Percentiles rank a stretch among this genome's conserved stretches.
These are phyloP conservation scores for Conopomorpha cramerella DNA, from an alignment of 1,140 invertebrate genomes.

Conservation along the genomic window DNA sequence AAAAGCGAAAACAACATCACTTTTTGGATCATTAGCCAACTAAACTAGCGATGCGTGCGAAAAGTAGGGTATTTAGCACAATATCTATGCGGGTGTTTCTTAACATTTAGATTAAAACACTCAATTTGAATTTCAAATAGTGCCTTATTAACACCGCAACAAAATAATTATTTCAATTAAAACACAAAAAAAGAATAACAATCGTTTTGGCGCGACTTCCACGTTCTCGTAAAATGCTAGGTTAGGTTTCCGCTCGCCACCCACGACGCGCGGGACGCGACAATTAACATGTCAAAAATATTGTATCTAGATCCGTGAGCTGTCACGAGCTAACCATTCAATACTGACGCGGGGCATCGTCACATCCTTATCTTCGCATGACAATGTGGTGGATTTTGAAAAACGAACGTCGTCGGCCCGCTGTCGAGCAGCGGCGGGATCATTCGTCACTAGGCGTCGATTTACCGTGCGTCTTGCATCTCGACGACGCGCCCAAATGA, in stretches of 20 bases:
- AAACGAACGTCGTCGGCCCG: constrained; percentile 19
- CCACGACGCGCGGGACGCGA: constrained; percentile 19
- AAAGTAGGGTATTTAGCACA: too few species aligned
- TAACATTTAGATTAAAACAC: too few species aligned
- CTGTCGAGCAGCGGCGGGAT: constrained; percentile 26
- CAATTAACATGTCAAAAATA: constrained; percentile 50
- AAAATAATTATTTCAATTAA: too few species aligned
- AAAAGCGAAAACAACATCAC: too few species aligned
- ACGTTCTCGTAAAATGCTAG: constrained; percentile 6
- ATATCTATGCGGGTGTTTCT: too few species aligned
- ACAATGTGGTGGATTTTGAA: constrained; percentile 16
- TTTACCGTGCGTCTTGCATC: constrained; percentile 27
- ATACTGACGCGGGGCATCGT: constrained; percentile 35
- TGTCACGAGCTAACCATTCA: constrained; percentile 37
- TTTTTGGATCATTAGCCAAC: too few species aligned
- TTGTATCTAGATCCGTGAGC: constrained; percentile 43
- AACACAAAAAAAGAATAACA: too few species aligned
- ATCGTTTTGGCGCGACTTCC: too few species aligned
- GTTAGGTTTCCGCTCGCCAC: constrained; percentile 15
- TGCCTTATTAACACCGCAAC: too few species aligned
- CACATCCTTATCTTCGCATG: constrained; percentile 32
- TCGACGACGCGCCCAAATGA: constrained; percentile 34
- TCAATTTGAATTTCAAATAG: too few species aligned
- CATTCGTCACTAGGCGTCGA: constrained; percentile 29
- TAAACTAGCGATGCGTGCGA: too few species aligned